These are phyloP conservation scores for Ctenodactylus gundi DNA, from an alignment of 2,113 vertebrate genomes.

Conservation along the genomic window DNA sequence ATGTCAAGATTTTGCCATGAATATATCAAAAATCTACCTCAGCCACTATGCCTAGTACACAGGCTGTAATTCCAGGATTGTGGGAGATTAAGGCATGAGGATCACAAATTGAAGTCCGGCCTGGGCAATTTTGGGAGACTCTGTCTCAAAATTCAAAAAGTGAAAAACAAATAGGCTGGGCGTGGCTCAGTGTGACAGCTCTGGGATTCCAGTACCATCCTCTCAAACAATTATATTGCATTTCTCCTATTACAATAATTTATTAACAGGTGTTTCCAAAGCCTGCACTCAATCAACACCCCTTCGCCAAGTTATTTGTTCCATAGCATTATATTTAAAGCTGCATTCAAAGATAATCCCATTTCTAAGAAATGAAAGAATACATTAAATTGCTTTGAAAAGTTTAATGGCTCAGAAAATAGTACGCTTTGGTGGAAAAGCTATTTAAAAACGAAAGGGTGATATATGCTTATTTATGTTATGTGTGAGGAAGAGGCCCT, in stretches of 20 bases:
- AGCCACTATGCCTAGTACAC: too few relatives aligned
- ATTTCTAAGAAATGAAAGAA: constrained; percentile 30
- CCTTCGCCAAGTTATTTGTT: background rate
- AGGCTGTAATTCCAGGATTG: too few relatives aligned
- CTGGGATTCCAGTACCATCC: too few relatives aligned
- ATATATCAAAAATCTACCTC: background rate
- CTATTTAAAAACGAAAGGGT: constrained; percentile 22
- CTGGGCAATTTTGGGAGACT: too few relatives aligned
- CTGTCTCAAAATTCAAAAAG: too few relatives aligned
- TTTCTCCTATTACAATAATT: background rate
- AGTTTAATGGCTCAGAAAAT: background rate
- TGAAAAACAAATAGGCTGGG: too few relatives aligned
- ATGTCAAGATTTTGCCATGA: background rate
- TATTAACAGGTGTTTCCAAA: background rate
- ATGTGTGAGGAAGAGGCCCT: background rate
- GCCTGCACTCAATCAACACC: background rate
- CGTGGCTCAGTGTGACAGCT: too few relatives aligned
- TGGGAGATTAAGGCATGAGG: too few relatives aligned
- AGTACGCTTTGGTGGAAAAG: background rate
- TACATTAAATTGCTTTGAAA: background rate
- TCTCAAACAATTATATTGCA: too few relatives aligned
- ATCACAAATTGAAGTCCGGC: too few relatives aligned
- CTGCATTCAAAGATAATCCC: background rate
- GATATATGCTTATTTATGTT: background rate
- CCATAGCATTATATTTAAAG: background rate